These are phyloP conservation scores for Pygoscelis antarcticus DNA, from an alignment of 2,113 vertebrate species.

Conservation along the genomic window DNA sequence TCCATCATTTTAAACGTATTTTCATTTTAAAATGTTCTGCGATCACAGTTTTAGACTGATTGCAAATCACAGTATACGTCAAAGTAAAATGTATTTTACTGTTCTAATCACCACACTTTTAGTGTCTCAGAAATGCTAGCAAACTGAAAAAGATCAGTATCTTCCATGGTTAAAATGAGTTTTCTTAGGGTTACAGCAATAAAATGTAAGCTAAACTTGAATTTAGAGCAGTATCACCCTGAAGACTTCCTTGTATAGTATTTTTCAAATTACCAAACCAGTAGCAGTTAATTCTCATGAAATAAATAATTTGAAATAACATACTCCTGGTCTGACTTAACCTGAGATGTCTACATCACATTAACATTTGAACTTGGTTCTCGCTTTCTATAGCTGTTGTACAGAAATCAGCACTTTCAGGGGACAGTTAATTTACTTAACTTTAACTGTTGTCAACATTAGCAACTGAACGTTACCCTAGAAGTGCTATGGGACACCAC, in stretches of 20 bases:
- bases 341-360: rapidly evolving
- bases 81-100: neutral
- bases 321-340: rapidly evolving
- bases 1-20: neutral
- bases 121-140: neutral
- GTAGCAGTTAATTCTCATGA: neutral
- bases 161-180: rapidly evolving
- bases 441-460: neutral
- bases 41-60: neutral
- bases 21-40: neutral
- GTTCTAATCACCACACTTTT: neutral
- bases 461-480: neutral
- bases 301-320: neutral
- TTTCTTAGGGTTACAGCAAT: neutral
- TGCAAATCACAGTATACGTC: neutral
- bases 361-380: neutral
- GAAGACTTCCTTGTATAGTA: neutral
- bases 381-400: neutral
- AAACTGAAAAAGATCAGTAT: neutral
- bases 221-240: neutral
- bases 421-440: neutral
- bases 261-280: neutral
- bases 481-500: neutral
- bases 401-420: neutral
- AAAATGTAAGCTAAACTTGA: neutral